Evolutionary conservation across 1,140 invertebrate species (phyloP), one percentile per base, ranked within the genome.

Genomic region (Caenorhabditis latens): DNA sequence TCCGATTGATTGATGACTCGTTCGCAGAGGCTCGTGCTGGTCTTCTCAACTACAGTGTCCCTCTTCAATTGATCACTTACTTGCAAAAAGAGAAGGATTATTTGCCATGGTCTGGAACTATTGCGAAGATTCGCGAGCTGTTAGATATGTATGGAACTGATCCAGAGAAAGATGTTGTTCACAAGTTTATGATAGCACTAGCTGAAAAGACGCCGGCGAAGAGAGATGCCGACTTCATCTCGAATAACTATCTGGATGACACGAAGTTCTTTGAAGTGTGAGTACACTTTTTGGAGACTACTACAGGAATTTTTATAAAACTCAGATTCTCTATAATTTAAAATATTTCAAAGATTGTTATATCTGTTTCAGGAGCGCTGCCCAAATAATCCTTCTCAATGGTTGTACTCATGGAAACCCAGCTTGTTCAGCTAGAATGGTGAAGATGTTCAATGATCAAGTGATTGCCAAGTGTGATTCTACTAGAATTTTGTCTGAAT

Each of bases 11-110:
- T 55, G 55, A 53, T 57, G 86, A 87, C 42, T 82, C 86, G 11
- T 87, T 87, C 67, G 58, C 86, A 9, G 19, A 65, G 82, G 86
- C 86, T 71, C 55, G 82, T 21, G 46, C 82, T 46, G 86, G 86
- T 11, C 11, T 48, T 46, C 57, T 87, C n/a, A 65, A 57, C 58
- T 87, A 87, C 24, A 65, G 55, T 50, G 32, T 63, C 9, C 84
- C 61, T 16, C 40, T 84, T 4, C 40, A 84, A 9, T 65, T 84
- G 46, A 19, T 84, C 7, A 63, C 57, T 48, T 84, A 84, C n/a
- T 14, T 84, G 40, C 65, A 84, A n/a, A 65, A 63, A 11, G 61
- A 79, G 61, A 83, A 65, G 24, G 43, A 53, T 16, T 71, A 42
- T 53, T 57, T 65, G 42, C 43, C 84, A 57, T 85, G 84, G 63